These are phyloP conservation scores for Dicrostonyx torquatus DNA, from an alignment of 2,797 vertebrate genomes.

Conservation along the genomic window DNA sequence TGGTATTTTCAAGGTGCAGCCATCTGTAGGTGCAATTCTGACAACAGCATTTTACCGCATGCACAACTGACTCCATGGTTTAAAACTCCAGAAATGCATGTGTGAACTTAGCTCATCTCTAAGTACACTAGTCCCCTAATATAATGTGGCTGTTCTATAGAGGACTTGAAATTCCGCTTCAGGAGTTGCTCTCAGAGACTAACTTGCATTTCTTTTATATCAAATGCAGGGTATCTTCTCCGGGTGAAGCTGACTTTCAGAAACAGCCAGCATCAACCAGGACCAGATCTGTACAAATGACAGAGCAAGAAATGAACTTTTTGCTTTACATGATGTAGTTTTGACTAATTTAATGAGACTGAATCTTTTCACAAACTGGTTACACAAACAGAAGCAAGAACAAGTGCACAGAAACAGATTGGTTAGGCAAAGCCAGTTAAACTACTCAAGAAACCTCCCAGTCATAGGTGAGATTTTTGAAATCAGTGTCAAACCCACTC, in stretches of 20 bases:
- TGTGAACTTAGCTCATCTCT: neutral
- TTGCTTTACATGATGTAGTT: neutral
- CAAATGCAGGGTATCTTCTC: neutral
- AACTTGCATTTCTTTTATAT: neutral
- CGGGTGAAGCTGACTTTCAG: slow-evolving; percentile 4
- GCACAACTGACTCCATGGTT: neutral
- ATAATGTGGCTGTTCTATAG: neutral
- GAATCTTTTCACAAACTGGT: slow-evolving; percentile 36
- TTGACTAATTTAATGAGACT: slow-evolving; percentile 18
- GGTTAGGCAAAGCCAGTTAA: slow-evolving; percentile 1
- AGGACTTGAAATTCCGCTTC: neutral
- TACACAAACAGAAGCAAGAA: neutral
- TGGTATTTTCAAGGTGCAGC: slow-evolving; percentile 6
- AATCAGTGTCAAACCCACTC: neutral
- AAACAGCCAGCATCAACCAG: neutral
- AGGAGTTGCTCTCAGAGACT: neutral
- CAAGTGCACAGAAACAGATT: neutral
- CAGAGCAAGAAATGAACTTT: neutral
- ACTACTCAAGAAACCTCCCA: neutral
- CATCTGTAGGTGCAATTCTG: neutral
- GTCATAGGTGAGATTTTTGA: slow-evolving; percentile 11
- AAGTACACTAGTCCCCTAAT: neutral
- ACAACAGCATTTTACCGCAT: neutral
- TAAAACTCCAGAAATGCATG: neutral
- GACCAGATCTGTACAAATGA: neutral